Percentiles rank a stretch among this genome's conserved stretches.
phyloP scores from a whole-genome alignment of 2,113 vertebrate genomes.

The Hypomesus transpacificus region DNA sequence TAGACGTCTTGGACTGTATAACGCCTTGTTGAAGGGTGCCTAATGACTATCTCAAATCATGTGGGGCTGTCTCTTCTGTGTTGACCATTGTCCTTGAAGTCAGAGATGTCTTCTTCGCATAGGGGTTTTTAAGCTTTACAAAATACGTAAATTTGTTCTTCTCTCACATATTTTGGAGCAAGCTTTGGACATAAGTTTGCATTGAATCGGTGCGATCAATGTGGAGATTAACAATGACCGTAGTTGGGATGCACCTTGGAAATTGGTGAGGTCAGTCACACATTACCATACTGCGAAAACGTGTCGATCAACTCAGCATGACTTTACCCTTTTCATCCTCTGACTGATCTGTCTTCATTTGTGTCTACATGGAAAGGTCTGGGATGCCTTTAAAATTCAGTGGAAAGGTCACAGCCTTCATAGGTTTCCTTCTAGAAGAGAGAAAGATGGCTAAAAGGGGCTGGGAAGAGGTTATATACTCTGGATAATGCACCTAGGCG shows the following conservation, averaged over 20 bases:
- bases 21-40: too few relatives aligned
- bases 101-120: too few relatives aligned
- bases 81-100: too few relatives aligned
- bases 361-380: slow-evolving; percentile 72
- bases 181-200: slow-evolving; percentile 26
- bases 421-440: slow-evolving; percentile 53
- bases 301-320: slow-evolving; percentile 59
- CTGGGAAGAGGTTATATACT: slow-evolving; percentile 39
- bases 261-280: slow-evolving; percentile 52
- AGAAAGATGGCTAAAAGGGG: slow-evolving; percentile 42
- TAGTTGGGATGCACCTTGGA: slow-evolving; percentile 58
- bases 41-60: too few relatives aligned
- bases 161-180: slow-evolving; percentile 12
- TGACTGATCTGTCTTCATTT: slow-evolving; percentile 72
- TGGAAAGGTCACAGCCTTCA: slow-evolving; percentile 72
- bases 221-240: slow-evolving; percentile 55
- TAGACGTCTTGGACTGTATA: too few relatives aligned
- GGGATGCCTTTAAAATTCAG: slow-evolving; percentile 69
- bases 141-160: slow-evolving; percentile 33
- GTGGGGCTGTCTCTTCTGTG: too few relatives aligned
- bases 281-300: slow-evolving; percentile 65
- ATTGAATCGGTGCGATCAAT: slow-evolving; percentile 58
- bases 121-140: too few relatives aligned
- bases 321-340: slow-evolving; percentile 75
- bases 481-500: slow-evolving; percentile 67